phyloP scores from a whole-genome alignment of 2,888 invertebrate species.

The Andrena fulva region DNA sequence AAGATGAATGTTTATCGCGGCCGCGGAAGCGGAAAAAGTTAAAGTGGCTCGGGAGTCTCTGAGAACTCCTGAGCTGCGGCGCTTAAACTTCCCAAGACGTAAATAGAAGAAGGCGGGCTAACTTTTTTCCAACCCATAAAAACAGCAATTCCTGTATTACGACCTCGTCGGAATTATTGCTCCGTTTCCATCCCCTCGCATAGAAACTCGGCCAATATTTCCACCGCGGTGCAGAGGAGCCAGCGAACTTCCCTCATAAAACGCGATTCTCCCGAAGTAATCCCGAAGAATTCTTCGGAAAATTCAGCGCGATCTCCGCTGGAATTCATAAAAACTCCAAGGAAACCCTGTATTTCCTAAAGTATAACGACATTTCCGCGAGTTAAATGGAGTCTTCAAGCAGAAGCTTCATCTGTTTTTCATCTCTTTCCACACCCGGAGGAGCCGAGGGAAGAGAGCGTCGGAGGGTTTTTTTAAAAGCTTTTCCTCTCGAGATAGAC shows the following conservation, averaged over 20 bases:
- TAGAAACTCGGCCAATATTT: constrained; percentile 34
- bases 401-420: neutral
- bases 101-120: constrained; percentile 43
- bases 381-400: too few species aligned
- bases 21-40: constrained; percentile 47
- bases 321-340: neutral
- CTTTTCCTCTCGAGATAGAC: too few species aligned
- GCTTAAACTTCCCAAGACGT: constrained; percentile 38
- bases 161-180: constrained; percentile 40
- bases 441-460: too few species aligned
- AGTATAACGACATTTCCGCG: too few species aligned
- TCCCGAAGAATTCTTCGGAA: neutral
- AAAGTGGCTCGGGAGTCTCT: constrained; percentile 31
- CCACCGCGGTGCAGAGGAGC: neutral
- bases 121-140: constrained; percentile 40
- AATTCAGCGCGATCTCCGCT: neutral
- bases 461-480: too few species aligned
- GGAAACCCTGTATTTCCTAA: neutral
- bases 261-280: neutral
- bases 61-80: constrained; percentile 3
- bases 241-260: neutral
- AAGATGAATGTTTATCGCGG: constrained; percentile 55
- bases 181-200: neutral
- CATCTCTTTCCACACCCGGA: neutral
- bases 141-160: constrained; percentile 36